phyloP scores from a whole-genome alignment of 2,797 vertebrate genomes.

The Hippopotamyrus pictus region DNA sequence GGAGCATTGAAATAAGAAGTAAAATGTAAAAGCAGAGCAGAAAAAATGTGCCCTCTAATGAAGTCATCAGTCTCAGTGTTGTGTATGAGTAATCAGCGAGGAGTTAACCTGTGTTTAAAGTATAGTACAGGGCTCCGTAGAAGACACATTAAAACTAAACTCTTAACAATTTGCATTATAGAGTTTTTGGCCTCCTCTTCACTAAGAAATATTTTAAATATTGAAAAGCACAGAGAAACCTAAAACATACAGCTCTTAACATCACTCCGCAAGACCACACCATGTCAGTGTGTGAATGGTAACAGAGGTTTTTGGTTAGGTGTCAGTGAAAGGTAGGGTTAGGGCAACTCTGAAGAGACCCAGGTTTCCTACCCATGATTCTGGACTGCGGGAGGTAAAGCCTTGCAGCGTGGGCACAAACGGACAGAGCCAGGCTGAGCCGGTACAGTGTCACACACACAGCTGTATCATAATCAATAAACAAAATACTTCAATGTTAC shows the following conservation, averaged over 20 bases:
- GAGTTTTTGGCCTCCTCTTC: background rate
- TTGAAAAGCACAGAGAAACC: background rate
- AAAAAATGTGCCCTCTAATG: background rate
- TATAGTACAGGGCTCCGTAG: background rate
- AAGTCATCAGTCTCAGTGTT: background rate
- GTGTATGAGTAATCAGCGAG: background rate
- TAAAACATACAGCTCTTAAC: background rate
- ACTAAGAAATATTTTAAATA: background rate
- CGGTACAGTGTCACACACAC: background rate
- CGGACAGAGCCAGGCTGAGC: background rate
- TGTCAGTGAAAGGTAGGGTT: background rate
- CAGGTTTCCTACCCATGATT: background rate
- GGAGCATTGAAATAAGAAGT: background rate
- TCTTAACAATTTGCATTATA: background rate
- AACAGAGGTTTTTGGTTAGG: background rate
- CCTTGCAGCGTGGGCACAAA: background rate
- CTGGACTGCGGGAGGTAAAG: background rate
- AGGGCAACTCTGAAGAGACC: background rate
- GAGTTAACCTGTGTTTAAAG: background rate
- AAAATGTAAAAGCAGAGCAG: background rate
- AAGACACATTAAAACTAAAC: background rate
- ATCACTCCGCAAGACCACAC: background rate
- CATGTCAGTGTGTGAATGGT: background rate
- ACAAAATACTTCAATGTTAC: background rate
- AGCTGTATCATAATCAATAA: background rate